phyloP scores from a whole-genome alignment of 2,888 invertebrate genomes.

The Auanema freiburgensis region DNA sequence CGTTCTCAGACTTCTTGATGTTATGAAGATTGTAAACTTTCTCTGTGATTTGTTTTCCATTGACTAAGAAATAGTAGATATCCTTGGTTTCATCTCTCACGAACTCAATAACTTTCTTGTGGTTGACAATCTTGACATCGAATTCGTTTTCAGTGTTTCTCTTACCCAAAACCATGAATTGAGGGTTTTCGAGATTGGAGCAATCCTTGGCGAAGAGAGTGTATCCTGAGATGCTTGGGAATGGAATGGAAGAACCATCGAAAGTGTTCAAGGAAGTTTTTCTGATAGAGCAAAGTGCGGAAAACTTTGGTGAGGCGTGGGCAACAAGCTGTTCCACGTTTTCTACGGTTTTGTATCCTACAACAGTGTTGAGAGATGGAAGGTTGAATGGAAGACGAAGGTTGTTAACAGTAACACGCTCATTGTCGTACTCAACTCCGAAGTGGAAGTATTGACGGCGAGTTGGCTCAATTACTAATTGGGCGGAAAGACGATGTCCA shows the following conservation, averaged over 20 bases:
- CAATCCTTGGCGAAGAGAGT: constrained; percentile 67
- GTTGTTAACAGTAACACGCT: constrained; percentile 26
- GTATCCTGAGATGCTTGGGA: constrained; percentile 63
- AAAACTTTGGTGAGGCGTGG: not conserved
- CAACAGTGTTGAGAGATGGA: constrained; percentile 26
- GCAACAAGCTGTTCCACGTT: not conserved
- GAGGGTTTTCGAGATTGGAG: constrained; percentile 52
- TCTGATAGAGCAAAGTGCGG: constrained; percentile 6
- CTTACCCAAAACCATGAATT: constrained; percentile 65
- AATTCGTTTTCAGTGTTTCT: constrained; percentile 37
- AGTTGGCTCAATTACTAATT: constrained; percentile 39
- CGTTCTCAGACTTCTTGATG: constrained; percentile 6
- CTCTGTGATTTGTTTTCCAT: constrained; percentile 43
- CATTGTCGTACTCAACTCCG: constrained; percentile 30
- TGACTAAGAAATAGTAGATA: constrained; percentile 23
- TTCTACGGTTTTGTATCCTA: not conserved
- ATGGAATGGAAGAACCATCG: constrained; percentile 58
- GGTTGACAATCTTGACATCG: constrained; percentile 49
- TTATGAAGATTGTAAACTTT: constrained; percentile 28
- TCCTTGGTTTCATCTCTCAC: constrained; percentile 27
- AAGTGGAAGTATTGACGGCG: constrained; percentile 34
- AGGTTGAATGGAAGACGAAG: constrained; percentile 32
- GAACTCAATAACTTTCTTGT: constrained; percentile 35
- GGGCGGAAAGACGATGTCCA: constrained; percentile 25
- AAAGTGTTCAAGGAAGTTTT: constrained; percentile 48